Percentiles rank a stretch among this genome's conserved stretches.
Conservation (phyloP, 2,113 vertebrate species). For the Maccullochella peelii region DNA sequence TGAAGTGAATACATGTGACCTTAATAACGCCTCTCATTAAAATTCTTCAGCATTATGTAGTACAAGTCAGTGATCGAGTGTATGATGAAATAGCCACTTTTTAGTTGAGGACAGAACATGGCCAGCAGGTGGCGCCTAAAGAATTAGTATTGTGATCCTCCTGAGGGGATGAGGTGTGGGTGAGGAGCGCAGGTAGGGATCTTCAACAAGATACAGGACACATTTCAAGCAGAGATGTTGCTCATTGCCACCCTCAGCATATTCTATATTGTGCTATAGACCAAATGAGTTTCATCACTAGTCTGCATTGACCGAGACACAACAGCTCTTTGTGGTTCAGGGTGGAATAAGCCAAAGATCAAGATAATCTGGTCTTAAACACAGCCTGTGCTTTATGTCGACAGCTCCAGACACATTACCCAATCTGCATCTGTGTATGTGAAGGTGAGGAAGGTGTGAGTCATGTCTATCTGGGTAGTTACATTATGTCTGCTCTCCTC, state of each 20-base stretch:
- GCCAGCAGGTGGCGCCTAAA: conserved; percentile 79
- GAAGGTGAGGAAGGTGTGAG: conserved; percentile 56
- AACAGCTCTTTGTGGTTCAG: conserved; percentile 46
- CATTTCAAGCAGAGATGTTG: background rate
- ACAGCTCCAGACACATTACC: conserved; percentile 37
- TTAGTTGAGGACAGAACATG: background rate
- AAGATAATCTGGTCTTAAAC: conserved; percentile 46
- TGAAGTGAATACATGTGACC: background rate
- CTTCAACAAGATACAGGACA: background rate
- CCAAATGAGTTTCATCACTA: conserved; percentile 12
- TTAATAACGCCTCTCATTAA: background rate
- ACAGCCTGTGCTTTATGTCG: conserved; percentile 5
- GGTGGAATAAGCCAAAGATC: conserved; percentile 48
- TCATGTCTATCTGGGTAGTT: conserved; percentile 53
- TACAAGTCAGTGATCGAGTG: background rate
- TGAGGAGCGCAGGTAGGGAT: conserved; percentile 16
- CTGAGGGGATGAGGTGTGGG: background rate
- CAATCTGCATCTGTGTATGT: conserved; percentile 36
- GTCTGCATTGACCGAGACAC: conserved; percentile 11
- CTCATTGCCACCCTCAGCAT: background rate
- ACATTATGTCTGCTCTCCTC: conserved; percentile 42
- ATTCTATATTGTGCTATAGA: background rate
- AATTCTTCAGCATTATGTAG: background rate
- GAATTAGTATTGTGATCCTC: conserved; percentile 36
- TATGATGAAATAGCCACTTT: background rate